phyloP scores from a whole-genome alignment of 2,797 vertebrate species.

The Sebastiscus tertius region DNA sequence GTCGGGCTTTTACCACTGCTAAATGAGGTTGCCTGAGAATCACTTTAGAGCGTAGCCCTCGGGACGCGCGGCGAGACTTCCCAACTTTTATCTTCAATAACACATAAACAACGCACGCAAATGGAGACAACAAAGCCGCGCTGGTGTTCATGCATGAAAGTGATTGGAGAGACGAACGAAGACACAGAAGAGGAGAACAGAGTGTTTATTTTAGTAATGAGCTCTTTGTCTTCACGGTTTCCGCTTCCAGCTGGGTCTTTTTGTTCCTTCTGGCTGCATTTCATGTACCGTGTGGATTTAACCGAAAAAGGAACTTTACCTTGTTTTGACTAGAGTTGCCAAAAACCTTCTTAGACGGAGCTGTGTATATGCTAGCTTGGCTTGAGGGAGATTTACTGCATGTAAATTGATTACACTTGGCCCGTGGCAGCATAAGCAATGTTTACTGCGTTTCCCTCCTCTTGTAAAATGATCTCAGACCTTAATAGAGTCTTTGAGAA shows the following conservation, averaged over 20 bases:
- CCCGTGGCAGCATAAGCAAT: not conserved
- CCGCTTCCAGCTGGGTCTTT: slow-evolving; percentile 57
- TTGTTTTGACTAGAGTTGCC: slow-evolving; percentile 42
- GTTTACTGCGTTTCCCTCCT: not conserved
- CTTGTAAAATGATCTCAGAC: not conserved
- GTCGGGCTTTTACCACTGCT: slow-evolving; percentile 31
- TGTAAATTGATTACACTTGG: slow-evolving; percentile 26
- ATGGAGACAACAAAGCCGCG: slow-evolving; percentile 49
- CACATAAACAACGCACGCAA: slow-evolving; percentile 34
- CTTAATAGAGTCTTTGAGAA: not conserved
- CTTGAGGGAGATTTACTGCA: not conserved
- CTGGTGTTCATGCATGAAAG: slow-evolving; percentile 61
- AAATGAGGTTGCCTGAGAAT: slow-evolving; percentile 50
- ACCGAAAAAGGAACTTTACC: slow-evolving; percentile 20
- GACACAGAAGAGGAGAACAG: slow-evolving; percentile 32
- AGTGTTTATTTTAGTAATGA: slow-evolving; percentile 72
- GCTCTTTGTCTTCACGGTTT: slow-evolving; percentile 56
- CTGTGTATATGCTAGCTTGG: not conserved
- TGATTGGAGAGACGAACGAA: slow-evolving; percentile 29
- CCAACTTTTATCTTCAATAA: slow-evolving; percentile 59
- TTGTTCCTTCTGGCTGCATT: slow-evolving; percentile 48
- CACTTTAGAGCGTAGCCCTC: slow-evolving; percentile 32
- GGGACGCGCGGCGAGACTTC: not conserved
- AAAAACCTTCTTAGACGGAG: slow-evolving; percentile 16
- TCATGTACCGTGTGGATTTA: slow-evolving; percentile 43